phyloP scores from a whole-genome alignment of 2,113 vertebrate genomes.

The Scytalopus superciliaris region DNA sequence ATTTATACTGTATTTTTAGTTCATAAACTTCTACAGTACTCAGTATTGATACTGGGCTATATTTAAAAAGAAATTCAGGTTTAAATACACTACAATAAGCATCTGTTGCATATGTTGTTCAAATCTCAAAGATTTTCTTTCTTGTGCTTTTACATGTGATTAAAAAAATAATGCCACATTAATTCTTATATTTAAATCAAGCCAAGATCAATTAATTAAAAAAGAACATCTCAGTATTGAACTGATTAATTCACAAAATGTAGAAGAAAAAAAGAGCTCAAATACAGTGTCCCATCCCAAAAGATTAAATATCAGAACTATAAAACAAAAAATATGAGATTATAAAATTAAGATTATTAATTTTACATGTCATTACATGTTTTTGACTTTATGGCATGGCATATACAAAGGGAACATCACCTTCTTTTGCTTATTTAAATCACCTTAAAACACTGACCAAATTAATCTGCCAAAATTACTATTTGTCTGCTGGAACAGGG shows the following conservation, averaged over 20 bases:
- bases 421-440: not conserved
- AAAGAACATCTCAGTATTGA: not conserved
- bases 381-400: too few relatives aligned
- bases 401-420: too few relatives aligned
- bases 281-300: not conserved
- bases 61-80: not conserved
- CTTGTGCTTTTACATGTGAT: not conserved
- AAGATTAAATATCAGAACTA: not conserved
- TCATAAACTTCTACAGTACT: not conserved
- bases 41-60: not conserved
- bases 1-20: not conserved
- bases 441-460: not conserved
- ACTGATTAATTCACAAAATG: not conserved
- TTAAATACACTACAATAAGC: not conserved
- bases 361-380: too few relatives aligned
- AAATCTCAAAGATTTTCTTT: not conserved
- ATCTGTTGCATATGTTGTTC: not conserved
- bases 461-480: not conserved
- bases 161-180: not conserved
- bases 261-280: not conserved
- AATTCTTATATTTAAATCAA: not conserved
- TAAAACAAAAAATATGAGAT: not conserved
- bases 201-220: not conserved
- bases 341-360: too few relatives aligned
- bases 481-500: not conserved